Evolutionary conservation across 2,888 invertebrate species (phyloP).

Genomic region (Trachelus tabidus): DNA sequence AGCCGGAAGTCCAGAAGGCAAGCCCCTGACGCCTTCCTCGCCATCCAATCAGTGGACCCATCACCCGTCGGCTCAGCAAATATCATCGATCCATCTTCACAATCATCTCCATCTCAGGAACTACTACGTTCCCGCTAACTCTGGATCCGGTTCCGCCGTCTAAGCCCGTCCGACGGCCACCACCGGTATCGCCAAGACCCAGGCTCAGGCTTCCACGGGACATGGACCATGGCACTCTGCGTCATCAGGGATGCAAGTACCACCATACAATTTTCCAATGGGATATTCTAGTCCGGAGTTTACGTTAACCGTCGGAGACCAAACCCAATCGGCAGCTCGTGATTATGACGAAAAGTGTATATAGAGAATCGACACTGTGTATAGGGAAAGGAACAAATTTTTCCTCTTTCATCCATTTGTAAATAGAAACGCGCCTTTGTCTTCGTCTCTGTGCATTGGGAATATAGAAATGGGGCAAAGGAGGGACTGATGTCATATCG

Average conservation of each 20-base stretch:
- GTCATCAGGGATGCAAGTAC: background rate
- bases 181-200: too few species aligned
- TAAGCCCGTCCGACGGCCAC: background rate
- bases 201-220: background rate
- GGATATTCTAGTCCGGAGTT: conserved; percentile 5
- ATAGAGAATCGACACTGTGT: background rate
- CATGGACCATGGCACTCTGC: background rate
- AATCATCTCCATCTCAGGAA: conserved; percentile 59
- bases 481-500: conserved; percentile 45
- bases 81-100: conserved; percentile 53
- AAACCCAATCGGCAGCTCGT: background rate
- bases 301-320: background rate
- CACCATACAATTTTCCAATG: background rate
- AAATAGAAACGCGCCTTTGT: background rate
- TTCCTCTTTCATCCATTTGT: background rate
- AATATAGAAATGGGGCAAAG: background rate
- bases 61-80: conserved; percentile 32
- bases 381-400: background rate
- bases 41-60: conserved; percentile 18
- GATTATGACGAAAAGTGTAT: background rate
- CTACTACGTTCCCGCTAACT: conserved; percentile 56
- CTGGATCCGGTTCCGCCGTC: conserved; percentile 45
- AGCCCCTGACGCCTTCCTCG: conserved; percentile 40
- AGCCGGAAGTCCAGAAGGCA: conserved; percentile 29
- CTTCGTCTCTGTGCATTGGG: background rate